Base-by-base conservation (phyloP, 2,888 invertebrate species). In the Hedya salicella region DNA sequence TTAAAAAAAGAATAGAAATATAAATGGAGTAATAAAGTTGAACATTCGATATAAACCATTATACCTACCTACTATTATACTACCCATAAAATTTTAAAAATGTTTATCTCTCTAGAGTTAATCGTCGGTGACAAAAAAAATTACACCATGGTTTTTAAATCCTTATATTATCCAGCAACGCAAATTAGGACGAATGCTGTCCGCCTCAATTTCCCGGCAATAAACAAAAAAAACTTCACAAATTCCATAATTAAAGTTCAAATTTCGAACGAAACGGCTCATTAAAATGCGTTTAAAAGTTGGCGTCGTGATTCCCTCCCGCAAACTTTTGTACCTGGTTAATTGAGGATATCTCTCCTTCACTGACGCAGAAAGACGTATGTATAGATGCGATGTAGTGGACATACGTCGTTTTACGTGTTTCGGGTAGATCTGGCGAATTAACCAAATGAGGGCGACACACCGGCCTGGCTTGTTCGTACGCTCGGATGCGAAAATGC, bases 371-470 rank as follows among this genome's bases (percentile, higher is more conserved):
- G 17, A 57, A 46, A 42, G 57, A 6, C 44, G n/a, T 57, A 57
- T 19, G 57, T 57, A 17, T 17, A 11, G 4, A 3, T 21, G 11
- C 3, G 32, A 1, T n/a, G 13, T 46, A 30, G 3, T 17, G 44
- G 44, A 2, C 3, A 8, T 46, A 32, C n/a, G 44, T 0, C 57
- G 16, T 32, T 57, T 17, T 21, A 8, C 16, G 8, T 8, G 14
- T 46, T 57, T 16, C 13, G n/a, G 44, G 8, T 13, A 57, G 57
- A 57, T 57, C 65, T 53, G 65, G 64, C 74, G 89, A 86, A 90
- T 91, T 89, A 89, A 88, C 86, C 89, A 90, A 91, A 91, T 89
- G 89, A 90, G 87, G 83, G 78, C 83, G 81, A 80, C 81, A 81
- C 75, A 77, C 75, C 62, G 72, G 72, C 71, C 72, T 56, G 56